These are phyloP conservation scores for Spermophilus dauricus DNA, from an alignment of 2,113 vertebrate species.

Conservation along the genomic window DNA sequence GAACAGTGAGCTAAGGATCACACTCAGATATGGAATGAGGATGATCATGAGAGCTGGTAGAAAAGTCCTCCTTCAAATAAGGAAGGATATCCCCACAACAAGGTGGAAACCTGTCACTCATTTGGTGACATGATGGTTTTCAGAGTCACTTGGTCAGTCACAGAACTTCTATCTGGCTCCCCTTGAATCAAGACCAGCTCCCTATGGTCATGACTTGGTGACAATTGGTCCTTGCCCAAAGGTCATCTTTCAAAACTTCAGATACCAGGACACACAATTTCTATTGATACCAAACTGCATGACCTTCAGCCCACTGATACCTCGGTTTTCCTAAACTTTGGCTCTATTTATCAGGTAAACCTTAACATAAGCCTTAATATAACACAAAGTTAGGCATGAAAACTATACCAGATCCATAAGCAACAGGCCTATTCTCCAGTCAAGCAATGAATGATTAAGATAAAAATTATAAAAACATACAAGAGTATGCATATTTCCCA, in stretches of 20 bases:
- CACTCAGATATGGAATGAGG: neutral
- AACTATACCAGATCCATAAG: neutral
- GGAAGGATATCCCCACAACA: neutral
- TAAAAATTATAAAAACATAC: neutral
- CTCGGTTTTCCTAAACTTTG: neutral
- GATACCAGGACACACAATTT: neutral
- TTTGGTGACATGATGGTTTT: neutral
- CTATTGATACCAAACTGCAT: neutral
- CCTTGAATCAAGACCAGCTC: neutral
- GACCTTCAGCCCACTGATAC: neutral
- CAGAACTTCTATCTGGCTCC: neutral
- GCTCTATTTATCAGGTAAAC: neutral
- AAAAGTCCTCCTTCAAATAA: neutral
- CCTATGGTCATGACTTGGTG: neutral
- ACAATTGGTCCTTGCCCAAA: neutral
- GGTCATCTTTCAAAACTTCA: neutral
- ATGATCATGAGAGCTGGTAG: neutral
- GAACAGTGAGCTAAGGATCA: neutral
- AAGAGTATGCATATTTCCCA: no score
- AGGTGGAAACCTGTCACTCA: neutral
- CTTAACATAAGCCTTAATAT: neutral
- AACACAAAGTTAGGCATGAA: constrained; percentile 30
- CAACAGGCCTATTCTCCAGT: neutral
- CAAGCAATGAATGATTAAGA: neutral
- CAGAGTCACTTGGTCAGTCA: neutral